These are phyloP conservation scores for Bergia puertoricense DNA, from an alignment of 92 coral and sea anemone species.

Conservation along the genomic window DNA sequence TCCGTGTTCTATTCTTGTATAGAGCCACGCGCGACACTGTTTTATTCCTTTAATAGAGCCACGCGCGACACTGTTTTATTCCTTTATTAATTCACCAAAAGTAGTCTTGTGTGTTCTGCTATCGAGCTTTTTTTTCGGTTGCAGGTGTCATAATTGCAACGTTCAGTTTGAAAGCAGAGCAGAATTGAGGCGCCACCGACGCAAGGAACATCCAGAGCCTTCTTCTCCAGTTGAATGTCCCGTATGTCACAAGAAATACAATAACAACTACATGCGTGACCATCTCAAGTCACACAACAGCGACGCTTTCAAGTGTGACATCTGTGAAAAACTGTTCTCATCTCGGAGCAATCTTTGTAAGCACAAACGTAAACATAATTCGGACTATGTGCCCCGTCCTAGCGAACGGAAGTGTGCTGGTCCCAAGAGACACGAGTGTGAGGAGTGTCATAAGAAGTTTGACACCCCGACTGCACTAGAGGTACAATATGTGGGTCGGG, in stretches of 20 bases:
- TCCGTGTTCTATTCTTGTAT: too few species aligned
- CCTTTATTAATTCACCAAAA: too few species aligned
- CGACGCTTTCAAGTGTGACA: slow-evolving; percentile 71
- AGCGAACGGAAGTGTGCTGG: slow-evolving; percentile 35
- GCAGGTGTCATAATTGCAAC: slow-evolving; percentile 61
- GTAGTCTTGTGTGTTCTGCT: background rate
- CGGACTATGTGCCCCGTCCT: slow-evolving; percentile 61
- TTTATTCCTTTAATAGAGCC: too few species aligned
- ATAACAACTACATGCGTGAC: slow-evolving; percentile 57
- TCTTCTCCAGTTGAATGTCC: slow-evolving; percentile 57
- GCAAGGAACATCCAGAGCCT: slow-evolving; percentile 50
- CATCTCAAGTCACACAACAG: slow-evolving; percentile 67
- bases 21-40: too few species aligned
- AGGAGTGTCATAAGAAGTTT: slow-evolving; percentile 72
- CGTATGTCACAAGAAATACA: slow-evolving; percentile 69
- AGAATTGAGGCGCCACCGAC: slow-evolving; percentile 56
- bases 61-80: too few species aligned
- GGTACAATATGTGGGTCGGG: slow-evolving; percentile 37
- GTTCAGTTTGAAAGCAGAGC: slow-evolving; percentile 51
- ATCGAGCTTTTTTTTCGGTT: background rate
- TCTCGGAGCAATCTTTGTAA: slow-evolving; percentile 80
- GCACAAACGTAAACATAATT: slow-evolving; percentile 74
- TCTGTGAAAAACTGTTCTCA: slow-evolving; percentile 77
- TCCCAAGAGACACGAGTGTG: slow-evolving; percentile 58
- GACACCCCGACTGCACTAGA: slow-evolving; percentile 68